Evolutionary conservation across 2,888 invertebrate species (phyloP), one percentile per base, ranked within the genome.

Genomic region (Euspilapteryx auroguttella): DNA sequence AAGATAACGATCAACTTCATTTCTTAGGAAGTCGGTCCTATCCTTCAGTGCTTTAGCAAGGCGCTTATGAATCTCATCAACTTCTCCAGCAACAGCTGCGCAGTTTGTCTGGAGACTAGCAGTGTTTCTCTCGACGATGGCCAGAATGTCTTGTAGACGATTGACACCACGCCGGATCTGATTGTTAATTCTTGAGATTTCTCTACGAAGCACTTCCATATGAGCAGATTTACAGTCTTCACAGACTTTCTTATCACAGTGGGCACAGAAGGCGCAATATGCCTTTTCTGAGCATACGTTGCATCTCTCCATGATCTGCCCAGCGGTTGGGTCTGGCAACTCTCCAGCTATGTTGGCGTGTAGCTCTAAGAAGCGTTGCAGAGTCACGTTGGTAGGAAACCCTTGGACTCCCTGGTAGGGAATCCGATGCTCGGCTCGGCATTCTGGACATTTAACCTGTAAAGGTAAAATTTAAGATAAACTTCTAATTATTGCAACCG

Each of bases 231-330:
- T 95, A 73, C 99, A 99, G 53, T 95, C 94, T 41, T 89, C 87
- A 65, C 98, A 99, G 37, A 97, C 89, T 73, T 94, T 93, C 55
- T 96, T 94, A 51, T 97, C 95, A 71, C 99, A 99, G 65, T 99
- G 98, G 14, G 89, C 87, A 64, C 98, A 99, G 27, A 83, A 78
- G 32, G 84, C 85, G 45, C 93, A 86, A 54, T 93, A 91, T 32
- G 92, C 86, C 65, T 96, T 91, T 66, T 94, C 91, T 30, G 92
- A 92, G 71, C 95, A 93, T 25, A 95, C 92, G 49, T 89, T 89
- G 63, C 94, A 94, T 44, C 94, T 79, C 66, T 93, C 93, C 93
- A 94, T 94, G 31, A 91, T 82, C 66, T 93, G 92, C 33, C 92
- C 92, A 54, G 89, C 89, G 35, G 90, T 92, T 23, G 92, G 93